A percentile compares a stretch with the other conserved stretches of the same genome.
Evolutionary conservation across 2,113 vertebrate genomes (phyloP).

Genomic region (Chelonoidis abingdonii): DNA sequence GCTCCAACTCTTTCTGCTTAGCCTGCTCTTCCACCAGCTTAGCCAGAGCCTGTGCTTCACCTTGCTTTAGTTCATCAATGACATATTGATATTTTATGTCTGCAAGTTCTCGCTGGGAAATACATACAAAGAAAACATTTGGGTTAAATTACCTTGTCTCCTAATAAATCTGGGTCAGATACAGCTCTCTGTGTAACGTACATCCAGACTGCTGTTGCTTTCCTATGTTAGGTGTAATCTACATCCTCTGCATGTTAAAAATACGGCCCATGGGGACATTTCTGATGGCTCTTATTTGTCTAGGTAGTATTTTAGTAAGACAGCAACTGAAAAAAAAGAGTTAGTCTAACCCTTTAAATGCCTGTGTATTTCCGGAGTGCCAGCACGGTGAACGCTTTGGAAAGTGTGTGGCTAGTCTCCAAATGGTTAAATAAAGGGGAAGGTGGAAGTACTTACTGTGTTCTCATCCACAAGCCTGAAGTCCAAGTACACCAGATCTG

Average conservation of each 20-base stretch:
- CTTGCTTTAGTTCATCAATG: constrained; percentile 72
- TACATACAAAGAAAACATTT: neutral
- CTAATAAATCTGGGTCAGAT: neutral
- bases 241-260: neutral
- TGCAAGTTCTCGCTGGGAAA: constrained; percentile 81
- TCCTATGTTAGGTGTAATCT: neutral
- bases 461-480: constrained; percentile 80
- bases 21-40: constrained; percentile 59
- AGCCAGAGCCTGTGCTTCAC: constrained; percentile 70
- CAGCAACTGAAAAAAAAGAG: constrained; percentile 36
- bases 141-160: neutral
- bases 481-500: constrained; percentile 87
- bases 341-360: constrained; percentile 1
- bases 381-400: constrained; percentile 4
- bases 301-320: neutral
- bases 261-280: neutral
- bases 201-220: neutral
- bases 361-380: constrained; percentile 3
- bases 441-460: constrained; percentile 76
- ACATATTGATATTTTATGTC: constrained; percentile 73
- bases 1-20: constrained; percentile 75
- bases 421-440: neutral
- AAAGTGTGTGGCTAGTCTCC: neutral
- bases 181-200: neutral
- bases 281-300: neutral